phyloP scores from a whole-genome alignment of 2,888 invertebrate species.

The Toxonevra muliebris region DNA sequence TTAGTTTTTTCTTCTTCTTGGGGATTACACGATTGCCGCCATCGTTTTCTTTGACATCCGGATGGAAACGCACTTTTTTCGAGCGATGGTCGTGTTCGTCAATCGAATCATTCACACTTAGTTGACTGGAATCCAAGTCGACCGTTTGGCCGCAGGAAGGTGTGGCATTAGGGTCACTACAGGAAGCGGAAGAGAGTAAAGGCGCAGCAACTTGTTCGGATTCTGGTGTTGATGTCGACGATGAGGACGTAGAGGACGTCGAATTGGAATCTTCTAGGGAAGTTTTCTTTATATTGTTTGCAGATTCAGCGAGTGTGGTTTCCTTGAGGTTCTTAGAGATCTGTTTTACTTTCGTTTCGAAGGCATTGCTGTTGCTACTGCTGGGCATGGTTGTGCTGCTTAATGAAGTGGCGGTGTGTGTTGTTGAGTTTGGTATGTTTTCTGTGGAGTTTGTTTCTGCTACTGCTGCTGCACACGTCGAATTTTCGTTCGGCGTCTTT shows the following conservation, averaged over 20 bases:
- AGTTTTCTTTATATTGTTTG: slow-evolving; percentile 19
- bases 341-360: slow-evolving; percentile 59
- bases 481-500: slow-evolving; percentile 24
- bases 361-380: slow-evolving; percentile 36
- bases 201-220: slow-evolving; percentile 24
- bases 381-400: neutral
- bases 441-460: neutral
- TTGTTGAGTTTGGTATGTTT: neutral
- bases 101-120: slow-evolving; percentile 28
- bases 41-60: slow-evolving; percentile 53
- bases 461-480: neutral
- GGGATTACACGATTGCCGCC: slow-evolving; percentile 49
- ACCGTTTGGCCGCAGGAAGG: slow-evolving; percentile 15
- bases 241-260: slow-evolving; percentile 31
- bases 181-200: slow-evolving; percentile 17
- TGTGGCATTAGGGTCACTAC: slow-evolving; percentile 16
- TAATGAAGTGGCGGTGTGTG: slow-evolving; percentile 6
- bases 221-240: slow-evolving; percentile 31
- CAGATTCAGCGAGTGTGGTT: slow-evolving; percentile 53
- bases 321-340: slow-evolving; percentile 59
- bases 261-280: slow-evolving; percentile 27
- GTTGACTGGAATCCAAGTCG: slow-evolving; percentile 18
- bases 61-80: slow-evolving; percentile 55
- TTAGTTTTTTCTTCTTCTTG: slow-evolving; percentile 47
- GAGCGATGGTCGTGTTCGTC: slow-evolving; percentile 39